phyloP scores from a whole-genome alignment of 2,888 invertebrate genomes.

The Thecocarcelia acutangulata region DNA sequence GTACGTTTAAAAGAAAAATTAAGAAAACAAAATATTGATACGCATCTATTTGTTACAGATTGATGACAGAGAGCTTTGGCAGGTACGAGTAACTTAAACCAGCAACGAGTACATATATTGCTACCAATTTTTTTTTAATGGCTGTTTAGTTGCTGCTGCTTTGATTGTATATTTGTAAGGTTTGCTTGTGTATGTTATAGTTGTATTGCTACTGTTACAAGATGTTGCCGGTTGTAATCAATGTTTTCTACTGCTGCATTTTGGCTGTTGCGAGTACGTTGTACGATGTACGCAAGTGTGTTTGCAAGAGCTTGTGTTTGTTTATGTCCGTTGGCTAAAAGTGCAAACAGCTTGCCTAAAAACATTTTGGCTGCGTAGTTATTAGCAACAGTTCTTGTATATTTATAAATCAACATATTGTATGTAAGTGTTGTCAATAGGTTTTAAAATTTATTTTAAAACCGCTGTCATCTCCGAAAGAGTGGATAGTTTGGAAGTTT shows the following conservation, averaged over 20 bases:
- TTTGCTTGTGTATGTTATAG: constrained; percentile 15
- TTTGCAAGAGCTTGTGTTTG: not conserved
- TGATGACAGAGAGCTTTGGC: constrained; percentile 65
- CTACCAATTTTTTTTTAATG: constrained; percentile 44
- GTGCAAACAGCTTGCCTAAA: constrained; percentile 50
- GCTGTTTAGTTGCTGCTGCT: constrained; percentile 24
- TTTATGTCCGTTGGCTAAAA: constrained; percentile 9
- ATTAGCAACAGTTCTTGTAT: constrained; percentile 52
- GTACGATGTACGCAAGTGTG: not conserved
- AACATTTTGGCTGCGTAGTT: constrained; percentile 54
- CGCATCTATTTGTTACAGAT: constrained; percentile 68
- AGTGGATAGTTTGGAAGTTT: too few relatives aligned
- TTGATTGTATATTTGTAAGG: constrained; percentile 18
- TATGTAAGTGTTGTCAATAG: constrained; percentile 28
- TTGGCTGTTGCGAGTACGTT: not conserved
- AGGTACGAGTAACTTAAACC: constrained; percentile 58
- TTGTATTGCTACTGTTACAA: constrained; percentile 53
- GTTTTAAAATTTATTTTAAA: not conserved
- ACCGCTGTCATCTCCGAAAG: too few relatives aligned
- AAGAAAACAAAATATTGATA: constrained; percentile 61
- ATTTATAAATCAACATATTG: not conserved
- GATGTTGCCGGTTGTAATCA: constrained; percentile 59
- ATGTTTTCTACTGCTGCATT: constrained; percentile 28
- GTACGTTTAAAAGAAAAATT: constrained; percentile 13
- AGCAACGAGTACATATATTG: constrained; percentile 53